A percentile compares a stretch with the other conserved stretches of the same genome.
These are phyloP conservation scores for Aphelinus atriplicis DNA, from an alignment of 1,140 invertebrate species.

Conservation along the genomic window DNA sequence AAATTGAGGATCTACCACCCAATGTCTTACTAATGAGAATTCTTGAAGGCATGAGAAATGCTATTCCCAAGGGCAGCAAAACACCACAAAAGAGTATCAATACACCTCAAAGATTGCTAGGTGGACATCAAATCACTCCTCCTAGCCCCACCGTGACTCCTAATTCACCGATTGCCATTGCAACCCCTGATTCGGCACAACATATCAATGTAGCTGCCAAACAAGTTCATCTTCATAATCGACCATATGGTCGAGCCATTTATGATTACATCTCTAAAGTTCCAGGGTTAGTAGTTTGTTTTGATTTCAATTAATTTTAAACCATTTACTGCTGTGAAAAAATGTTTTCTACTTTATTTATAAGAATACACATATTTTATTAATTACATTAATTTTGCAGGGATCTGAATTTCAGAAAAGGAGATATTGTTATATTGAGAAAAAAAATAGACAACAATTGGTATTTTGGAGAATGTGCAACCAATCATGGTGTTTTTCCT, in stretches of 20 bases:
- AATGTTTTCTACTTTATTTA: no score
- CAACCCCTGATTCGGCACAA: conserved; percentile 48
- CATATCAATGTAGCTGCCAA: conserved; percentile 58
- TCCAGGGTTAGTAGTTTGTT: conserved; percentile 73
- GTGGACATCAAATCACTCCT: conserved; percentile 54
- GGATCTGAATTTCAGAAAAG: conserved; percentile 91
- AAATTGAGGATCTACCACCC: conserved; percentile 88
- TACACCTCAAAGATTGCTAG: conserved; percentile 54
- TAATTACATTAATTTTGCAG: conserved; percentile 65
- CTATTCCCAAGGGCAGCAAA: conserved; percentile 63
- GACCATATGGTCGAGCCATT: conserved; percentile 85
- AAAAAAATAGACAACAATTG: conserved; percentile 91
- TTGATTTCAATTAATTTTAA: background rate
- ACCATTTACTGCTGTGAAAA: conserved; percentile 18
- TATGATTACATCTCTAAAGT: conserved; percentile 89
- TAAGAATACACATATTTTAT: background rate
- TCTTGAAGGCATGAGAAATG: conserved; percentile 88
- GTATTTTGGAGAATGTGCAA: conserved; percentile 87
- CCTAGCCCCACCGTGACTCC: conserved; percentile 47
- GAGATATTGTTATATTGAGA: conserved; percentile 82
- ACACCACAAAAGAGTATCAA: conserved; percentile 58
- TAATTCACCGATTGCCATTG: conserved; percentile 46
- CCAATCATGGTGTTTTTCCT: conserved; percentile 85
- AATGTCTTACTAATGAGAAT: conserved; percentile 94
- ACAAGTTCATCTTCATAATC: conserved; percentile 61